Percentiles rank a stretch among this genome's conserved stretches.
These are phyloP conservation scores for Magallana nippona DNA, from an alignment of 2,888 invertebrate genomes.

Conservation along the genomic window DNA sequence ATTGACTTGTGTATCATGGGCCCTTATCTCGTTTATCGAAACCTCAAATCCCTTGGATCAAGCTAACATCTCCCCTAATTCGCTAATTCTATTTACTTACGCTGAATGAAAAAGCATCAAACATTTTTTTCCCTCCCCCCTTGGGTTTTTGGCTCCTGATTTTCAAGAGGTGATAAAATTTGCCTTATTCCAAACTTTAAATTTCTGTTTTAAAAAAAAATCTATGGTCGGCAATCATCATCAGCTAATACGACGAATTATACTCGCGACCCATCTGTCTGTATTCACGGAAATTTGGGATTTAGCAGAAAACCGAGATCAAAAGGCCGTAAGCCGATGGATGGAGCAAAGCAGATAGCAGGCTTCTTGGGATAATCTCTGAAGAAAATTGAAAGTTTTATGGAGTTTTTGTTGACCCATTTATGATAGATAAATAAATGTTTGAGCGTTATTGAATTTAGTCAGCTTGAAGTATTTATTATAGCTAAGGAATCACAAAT, in stretches of 20 bases:
- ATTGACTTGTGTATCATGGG: conserved; percentile 23
- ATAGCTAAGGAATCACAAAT: too few relatives aligned
- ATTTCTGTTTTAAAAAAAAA: not conserved
- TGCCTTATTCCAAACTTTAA: conserved; percentile 17
- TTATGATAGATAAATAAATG: not conserved
- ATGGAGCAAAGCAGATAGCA: conserved; percentile 1
- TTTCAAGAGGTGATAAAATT: conserved; percentile 25
- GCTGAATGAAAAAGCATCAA: conserved; percentile 26
- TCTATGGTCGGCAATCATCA: not conserved
- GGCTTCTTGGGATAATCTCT: conserved; percentile 1
- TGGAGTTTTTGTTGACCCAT: not conserved
- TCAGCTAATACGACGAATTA: not conserved
- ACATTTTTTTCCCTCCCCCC: conserved; percentile 22
- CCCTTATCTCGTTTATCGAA: conserved; percentile 10
- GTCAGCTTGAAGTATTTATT: too few relatives aligned
- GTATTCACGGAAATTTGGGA: conserved; percentile 31
- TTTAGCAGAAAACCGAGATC: not conserved
- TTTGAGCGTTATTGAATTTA: too few relatives aligned
- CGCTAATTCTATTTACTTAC: conserved; percentile 32
- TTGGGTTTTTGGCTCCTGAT: conserved; percentile 15
- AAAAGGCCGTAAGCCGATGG: not conserved
- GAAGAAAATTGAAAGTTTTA: conserved; percentile 20
- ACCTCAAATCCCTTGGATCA: conserved; percentile 12
- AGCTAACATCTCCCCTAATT: conserved; percentile 4
- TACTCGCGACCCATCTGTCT: conserved; percentile 22